Evolutionary conservation across 2,797 vertebrate species (phyloP), one percentile per base, ranked within the genome.

Genomic region (Cuniculus paca): DNA sequence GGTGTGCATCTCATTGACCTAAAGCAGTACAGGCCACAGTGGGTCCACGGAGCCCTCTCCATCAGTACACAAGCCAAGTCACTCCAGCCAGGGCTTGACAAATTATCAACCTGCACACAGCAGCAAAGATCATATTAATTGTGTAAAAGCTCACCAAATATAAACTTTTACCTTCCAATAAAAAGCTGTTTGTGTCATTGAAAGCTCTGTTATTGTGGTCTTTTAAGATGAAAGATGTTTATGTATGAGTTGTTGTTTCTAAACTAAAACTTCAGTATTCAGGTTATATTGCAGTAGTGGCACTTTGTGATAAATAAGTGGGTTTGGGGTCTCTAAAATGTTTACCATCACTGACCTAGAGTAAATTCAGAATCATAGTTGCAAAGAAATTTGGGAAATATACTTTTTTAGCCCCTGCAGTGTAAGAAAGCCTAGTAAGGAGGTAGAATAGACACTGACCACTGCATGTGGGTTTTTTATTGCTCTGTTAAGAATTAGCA

Each of bases 401-500:
- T 54, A 3, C 3, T 54, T 54, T 90, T 85, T 92, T 93, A 58
- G 45, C 60, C 34, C 90, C 11, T 61, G 28, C 42, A 58, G 36
- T 92, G 88, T n/a, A 93, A 61, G 56, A 91, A 86, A 72, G 42
- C 50, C 88, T 36, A 60, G 13, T 54, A 28, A 84, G 61, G 84
- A 22, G 3, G 52, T 77, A 17, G 72, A 78, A 54, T 96, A 60
- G 54, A 88, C 58, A 78, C 72, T 52, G 13, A 92, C 26, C 61
- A 42, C 39, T 63, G 14, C 78, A 26, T 86, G 77, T 82, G 20
- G 88, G 80, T 13, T 82, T 96, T 90, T 42, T 84, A 2, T 45
- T 90, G n/a, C 39, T 92, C 12, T n/a, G 16, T 52, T 61, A 82
- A 70, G 77, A 85, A 86, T 91, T 87, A 91, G 39, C 56, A 34